A percentile compares a stretch with the other conserved stretches of the same genome.
phyloP scores from a whole-genome alignment of 2,888 invertebrate species.

The Dascillus cervinus region DNA sequence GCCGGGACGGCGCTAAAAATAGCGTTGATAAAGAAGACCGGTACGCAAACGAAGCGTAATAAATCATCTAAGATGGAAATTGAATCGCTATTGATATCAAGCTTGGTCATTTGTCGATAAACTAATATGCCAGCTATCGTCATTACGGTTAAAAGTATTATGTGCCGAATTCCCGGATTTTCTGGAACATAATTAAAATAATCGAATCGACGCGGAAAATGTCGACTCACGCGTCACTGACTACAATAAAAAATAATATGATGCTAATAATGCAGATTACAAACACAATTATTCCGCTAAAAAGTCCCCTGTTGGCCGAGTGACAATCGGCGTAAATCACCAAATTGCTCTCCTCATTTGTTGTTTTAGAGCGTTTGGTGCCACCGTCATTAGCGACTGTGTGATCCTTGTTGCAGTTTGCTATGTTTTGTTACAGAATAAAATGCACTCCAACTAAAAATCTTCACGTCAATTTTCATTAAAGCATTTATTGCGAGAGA shows the following conservation, averaged over 20 bases:
- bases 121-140: slow-evolving; percentile 52
- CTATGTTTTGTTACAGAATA: slow-evolving; percentile 69
- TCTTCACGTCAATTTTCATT: no score
- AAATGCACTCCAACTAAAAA: slow-evolving; percentile 61
- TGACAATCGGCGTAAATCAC: slow-evolving; percentile 59
- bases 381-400: slow-evolving; percentile 29
- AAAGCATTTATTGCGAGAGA: no score
- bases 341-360: slow-evolving; percentile 30
- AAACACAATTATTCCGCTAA: slow-evolving; percentile 53
- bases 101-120: slow-evolving; percentile 54
- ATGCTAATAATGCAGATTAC: slow-evolving; percentile 51
- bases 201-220: no score
- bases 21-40: slow-evolving; percentile 64
- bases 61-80: slow-evolving; percentile 62
- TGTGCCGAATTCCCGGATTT: no score
- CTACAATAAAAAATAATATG: slow-evolving; percentile 53
- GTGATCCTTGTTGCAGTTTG: slow-evolving; percentile 41
- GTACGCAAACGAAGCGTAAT: slow-evolving; percentile 61
- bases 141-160: slow-evolving; percentile 50
- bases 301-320: slow-evolving; percentile 67
- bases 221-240: slow-evolving; percentile 44
- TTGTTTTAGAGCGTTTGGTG: slow-evolving; percentile 23
- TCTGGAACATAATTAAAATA: no score
- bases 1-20: slow-evolving; percentile 63
- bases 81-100: slow-evolving; percentile 59